These are phyloP conservation scores for Deroptyus accipitrinus DNA, from an alignment of 2,113 vertebrate genomes.

Conservation along the genomic window DNA sequence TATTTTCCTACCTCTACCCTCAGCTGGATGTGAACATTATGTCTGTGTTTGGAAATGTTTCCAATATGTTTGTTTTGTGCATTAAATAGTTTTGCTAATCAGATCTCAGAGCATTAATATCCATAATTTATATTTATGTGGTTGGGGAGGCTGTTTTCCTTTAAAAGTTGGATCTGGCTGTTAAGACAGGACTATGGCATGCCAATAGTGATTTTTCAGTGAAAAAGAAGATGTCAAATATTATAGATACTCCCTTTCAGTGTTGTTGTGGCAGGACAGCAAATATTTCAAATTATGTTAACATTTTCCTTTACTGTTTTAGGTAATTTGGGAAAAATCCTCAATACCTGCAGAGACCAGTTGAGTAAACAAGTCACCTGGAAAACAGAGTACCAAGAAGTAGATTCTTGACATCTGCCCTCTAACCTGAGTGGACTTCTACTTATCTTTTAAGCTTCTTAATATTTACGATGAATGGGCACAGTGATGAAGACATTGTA, in stretches of 20 bases:
- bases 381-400: conserved; percentile 64
- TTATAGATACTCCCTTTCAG: not conserved
- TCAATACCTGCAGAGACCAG: conserved; percentile 40
- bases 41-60: not conserved
- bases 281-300: conserved; percentile 34
- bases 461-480: conserved; percentile 89
- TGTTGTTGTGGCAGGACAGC: not conserved
- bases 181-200: conserved; percentile 10
- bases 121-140: not conserved
- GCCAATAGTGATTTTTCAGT: conserved; percentile 2
- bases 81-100: not conserved
- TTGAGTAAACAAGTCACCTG: conserved; percentile 53
- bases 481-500: conserved; percentile 92
- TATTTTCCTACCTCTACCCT: not conserved
- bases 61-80: not conserved
- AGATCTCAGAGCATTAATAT: not conserved
- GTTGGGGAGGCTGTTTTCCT: not conserved
- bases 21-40: not conserved
- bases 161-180: not conserved
- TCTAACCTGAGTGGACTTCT: conserved; percentile 67
- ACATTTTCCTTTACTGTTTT: conserved; percentile 30
- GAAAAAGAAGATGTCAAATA: not conserved
- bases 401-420: conserved; percentile 54
- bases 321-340: conserved; percentile 58
- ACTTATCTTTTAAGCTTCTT: conserved; percentile 73